Base-by-base conservation (phyloP, 2,888 invertebrate genomes). In the Melanotus villosus region DNA sequence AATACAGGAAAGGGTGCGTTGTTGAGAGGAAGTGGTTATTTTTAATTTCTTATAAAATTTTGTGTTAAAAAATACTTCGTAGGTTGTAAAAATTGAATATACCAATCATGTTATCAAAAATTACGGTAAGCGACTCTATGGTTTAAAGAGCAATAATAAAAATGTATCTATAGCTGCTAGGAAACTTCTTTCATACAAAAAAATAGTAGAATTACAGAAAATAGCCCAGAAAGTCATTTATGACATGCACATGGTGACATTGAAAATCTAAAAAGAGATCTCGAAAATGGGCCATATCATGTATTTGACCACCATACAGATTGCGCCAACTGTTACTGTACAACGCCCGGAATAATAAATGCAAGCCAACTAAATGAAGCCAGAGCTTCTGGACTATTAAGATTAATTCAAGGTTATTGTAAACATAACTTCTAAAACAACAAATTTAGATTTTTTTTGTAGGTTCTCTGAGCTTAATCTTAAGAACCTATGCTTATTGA, bases 251-350 rank as follows among this genome's bases (percentile, higher is more conserved):
- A 50, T 36, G 21, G 34, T 14, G 50, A 47, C 47, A 23, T 50
- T 10, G 30, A 5, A n/a, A 30, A 18, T 19, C 43, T 64, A 9
- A 56, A 18, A 2, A 18, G 54, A 14, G 63, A 63, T 41, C n/a
- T 63, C 7, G 18, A 21, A 21, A 63, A 63, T 63, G 26, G 32
- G 16, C 32, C 34, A 4, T 10, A 30, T n/a, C 63, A 64, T 45
- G 56, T 56, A 10, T 56, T 64, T 36, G n/a, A 43, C 4, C 5
- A 47, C 16, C 34, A 47, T 36, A 1, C 1, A n/a, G 3, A 12
- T 2, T 62, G 62, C n/a, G 32, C 26, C 1, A 5, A 41, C 10
- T 38, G 34, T 18, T 50, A 26, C 12, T 16, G 60, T 14, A 6
- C 3, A 1, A 32, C 7, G 2, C 10, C n/a, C 1, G 32, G 32